Percentiles rank a stretch among this genome's conserved stretches.
These are phyloP conservation scores for Ectemnius lituratus DNA, from an alignment of 2,888 invertebrate species.

Conservation along the genomic window DNA sequence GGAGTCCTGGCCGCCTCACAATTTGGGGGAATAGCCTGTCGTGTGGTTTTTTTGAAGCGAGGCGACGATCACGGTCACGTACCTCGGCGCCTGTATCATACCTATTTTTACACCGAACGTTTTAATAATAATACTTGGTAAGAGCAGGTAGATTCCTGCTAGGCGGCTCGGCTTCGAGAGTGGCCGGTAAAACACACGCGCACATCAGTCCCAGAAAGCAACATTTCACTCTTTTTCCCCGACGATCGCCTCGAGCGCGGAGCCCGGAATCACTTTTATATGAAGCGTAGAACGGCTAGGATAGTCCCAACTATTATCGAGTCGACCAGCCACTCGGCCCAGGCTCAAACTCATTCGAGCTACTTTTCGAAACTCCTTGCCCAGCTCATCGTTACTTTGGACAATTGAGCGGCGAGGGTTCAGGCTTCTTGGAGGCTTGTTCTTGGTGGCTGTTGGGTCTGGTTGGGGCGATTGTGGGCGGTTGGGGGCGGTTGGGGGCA, in stretches of 20 bases:
- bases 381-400: too few relatives aligned
- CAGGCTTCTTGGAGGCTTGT: too few relatives aligned
- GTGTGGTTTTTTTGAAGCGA: constrained; percentile 30
- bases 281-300: constrained; percentile 38
- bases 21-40: too few relatives aligned
- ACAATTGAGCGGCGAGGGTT: too few relatives aligned
- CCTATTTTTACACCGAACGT: constrained; percentile 76
- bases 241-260: constrained; percentile 56
- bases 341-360: too few relatives aligned
- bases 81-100: constrained; percentile 59
- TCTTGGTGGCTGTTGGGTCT: too few relatives aligned
- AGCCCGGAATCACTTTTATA: constrained; percentile 44
- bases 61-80: constrained; percentile 19
- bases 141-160: constrained; percentile 27
- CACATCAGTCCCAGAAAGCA: constrained; percentile 29
- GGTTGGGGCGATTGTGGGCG: too few relatives aligned
- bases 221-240: constrained; percentile 35
- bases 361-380: too few relatives aligned
- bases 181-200: constrained; percentile 47
- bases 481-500: too few relatives aligned
- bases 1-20: too few relatives aligned
- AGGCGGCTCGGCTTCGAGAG: constrained; percentile 10
- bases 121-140: constrained; percentile 69
- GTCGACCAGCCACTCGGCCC: too few relatives aligned
- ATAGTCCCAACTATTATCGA: constrained; percentile 19